Percentiles rank a stretch among this genome's conserved stretches.
Evolutionary conservation across 92 coral and sea anemone genomes (phyloP).

Genomic region (Anthopleura xanthogrammica): DNA sequence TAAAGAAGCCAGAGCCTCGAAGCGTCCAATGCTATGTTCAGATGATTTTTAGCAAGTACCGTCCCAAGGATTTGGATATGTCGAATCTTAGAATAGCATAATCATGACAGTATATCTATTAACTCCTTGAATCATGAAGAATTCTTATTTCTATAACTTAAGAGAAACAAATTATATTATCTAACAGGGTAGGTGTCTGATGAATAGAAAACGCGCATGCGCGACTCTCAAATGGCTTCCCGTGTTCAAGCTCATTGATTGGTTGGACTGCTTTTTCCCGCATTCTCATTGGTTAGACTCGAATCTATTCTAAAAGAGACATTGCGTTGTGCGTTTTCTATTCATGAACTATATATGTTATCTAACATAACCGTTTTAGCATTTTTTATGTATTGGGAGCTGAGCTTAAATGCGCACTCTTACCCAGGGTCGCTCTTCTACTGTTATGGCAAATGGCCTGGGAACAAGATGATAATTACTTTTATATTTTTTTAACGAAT

Average conservation of each 20-base stretch:
- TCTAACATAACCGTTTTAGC: too few species aligned
- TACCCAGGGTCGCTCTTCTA: neutral
- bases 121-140: neutral
- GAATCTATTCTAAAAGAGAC: too few species aligned
- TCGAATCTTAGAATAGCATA: slow-evolving; percentile 87
- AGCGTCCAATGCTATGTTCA: slow-evolving; percentile 97
- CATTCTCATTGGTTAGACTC: too few species aligned
- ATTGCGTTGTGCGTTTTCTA: too few species aligned
- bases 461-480: neutral
- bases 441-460: neutral
- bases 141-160: neutral
- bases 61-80: slow-evolving; percentile 97
- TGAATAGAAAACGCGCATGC: neutral
- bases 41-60: slow-evolving; percentile 98
- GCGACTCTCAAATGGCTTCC: too few species aligned
- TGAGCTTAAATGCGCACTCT: too few species aligned
- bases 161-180: slow-evolving; percentile 5
- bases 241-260: too few species aligned
- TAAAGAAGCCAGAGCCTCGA: slow-evolving; percentile 96
- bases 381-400: too few species aligned
- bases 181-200: neutral
- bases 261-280: too few species aligned
- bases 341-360: too few species aligned
- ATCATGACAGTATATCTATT: neutral
- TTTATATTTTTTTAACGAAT: neutral